These are phyloP conservation scores for Micoletzkya japonica DNA, from an alignment of 2,888 invertebrate genomes.

Conservation along the genomic window DNA sequence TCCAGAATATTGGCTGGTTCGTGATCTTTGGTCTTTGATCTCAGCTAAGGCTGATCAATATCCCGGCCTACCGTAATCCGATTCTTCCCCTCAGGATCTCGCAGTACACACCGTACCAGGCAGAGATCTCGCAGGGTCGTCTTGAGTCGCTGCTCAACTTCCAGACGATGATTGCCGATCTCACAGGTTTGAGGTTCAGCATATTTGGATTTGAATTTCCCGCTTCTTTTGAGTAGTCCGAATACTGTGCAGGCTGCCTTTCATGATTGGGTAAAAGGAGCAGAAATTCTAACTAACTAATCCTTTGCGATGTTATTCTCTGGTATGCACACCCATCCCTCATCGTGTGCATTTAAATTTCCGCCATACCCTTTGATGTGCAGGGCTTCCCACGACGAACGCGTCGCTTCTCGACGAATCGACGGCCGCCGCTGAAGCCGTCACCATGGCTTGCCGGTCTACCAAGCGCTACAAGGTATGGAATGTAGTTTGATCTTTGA, in stretches of 20 bases:
- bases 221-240: neutral
- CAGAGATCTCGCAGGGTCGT: constrained; percentile 95
- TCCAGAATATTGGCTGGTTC: constrained; percentile 96
- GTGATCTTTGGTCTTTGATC: neutral
- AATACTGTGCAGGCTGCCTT: no score
- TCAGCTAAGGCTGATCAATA: neutral
- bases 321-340: no score
- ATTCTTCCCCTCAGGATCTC: constrained; percentile 52
- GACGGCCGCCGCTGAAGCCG: constrained; percentile 95
- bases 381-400: constrained; percentile 82
- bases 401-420: constrained; percentile 93
- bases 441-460: constrained; percentile 72
- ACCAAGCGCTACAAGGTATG: constrained; percentile 50
- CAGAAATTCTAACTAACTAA: no score
- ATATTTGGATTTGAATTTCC: neutral
- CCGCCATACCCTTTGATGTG: neutral
- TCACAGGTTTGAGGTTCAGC: constrained; percentile 75
- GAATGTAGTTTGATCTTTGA: neutral
- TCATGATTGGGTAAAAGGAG: no score
- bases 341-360: no score
- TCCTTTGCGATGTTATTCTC: no score
- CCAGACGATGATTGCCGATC: constrained; percentile 92
- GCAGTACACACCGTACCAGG: constrained; percentile 72
- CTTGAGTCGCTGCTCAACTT: constrained; percentile 93
- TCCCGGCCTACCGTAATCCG: constrained; percentile 2